A percentile compares a stretch with the other conserved stretches of the same genome.
phyloP scores from a whole-genome alignment of 2,888 invertebrate genomes.

The Clanis bilineata region DNA sequence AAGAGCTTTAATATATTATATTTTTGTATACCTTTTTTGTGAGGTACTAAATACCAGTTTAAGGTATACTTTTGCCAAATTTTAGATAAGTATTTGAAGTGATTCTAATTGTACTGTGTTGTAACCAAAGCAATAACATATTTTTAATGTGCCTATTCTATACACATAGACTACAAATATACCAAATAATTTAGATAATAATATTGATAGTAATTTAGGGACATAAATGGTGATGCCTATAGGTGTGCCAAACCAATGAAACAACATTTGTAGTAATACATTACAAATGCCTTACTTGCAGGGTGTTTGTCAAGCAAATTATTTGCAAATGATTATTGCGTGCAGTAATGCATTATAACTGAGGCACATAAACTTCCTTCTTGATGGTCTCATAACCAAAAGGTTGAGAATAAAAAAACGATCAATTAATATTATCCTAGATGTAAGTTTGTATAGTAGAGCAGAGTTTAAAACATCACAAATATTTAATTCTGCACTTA shows the following conservation, averaged over 20 bases:
- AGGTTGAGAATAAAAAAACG: constrained; percentile 46
- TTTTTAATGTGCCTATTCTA: constrained; percentile 73
- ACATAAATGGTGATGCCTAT: constrained; percentile 22
- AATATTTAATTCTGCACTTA: constrained; percentile 41
- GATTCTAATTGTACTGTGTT: constrained; percentile 70
- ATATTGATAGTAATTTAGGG: constrained; percentile 38
- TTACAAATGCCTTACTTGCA: not conserved
- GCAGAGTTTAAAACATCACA: constrained; percentile 47
- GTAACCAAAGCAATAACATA: constrained; percentile 79
- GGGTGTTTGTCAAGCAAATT: not conserved
- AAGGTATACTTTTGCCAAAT: constrained; percentile 71
- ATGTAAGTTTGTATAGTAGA: constrained; percentile 32
- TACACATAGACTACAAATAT: constrained; percentile 57
- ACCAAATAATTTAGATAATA: constrained; percentile 69
- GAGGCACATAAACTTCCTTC: constrained; percentile 30
- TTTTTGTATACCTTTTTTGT: constrained; percentile 64
- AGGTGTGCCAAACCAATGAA: constrained; percentile 14
- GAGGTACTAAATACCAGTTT: constrained; percentile 59
- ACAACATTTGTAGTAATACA: constrained; percentile 1
- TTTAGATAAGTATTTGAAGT: constrained; percentile 73
- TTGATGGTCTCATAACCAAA: constrained; percentile 54
- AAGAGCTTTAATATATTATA: constrained; percentile 67
- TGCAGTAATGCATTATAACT: constrained; percentile 25
- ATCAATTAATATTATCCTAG: constrained; percentile 52
- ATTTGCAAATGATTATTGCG: not conserved